Percentiles rank a stretch among this genome's conserved stretches.
Conservation (phyloP, 2,888 invertebrate species). For the Neria commutata region DNA sequence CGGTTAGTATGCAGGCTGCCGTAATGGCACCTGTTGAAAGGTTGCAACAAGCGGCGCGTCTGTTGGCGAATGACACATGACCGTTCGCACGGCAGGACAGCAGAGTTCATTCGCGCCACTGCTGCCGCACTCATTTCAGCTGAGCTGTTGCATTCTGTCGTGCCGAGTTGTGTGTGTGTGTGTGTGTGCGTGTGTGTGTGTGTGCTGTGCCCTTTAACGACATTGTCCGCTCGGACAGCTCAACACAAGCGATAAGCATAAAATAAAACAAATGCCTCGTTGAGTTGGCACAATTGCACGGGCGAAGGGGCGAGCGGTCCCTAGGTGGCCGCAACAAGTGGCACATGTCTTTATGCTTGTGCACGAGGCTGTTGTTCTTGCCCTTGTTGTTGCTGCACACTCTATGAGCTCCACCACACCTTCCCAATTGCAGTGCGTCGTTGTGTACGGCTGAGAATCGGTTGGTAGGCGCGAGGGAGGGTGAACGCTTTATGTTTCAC, state of each 20-base stretch:
- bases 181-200: neutral
- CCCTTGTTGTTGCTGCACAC: too few species aligned
- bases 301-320: neutral
- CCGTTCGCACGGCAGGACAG: neutral
- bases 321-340: neutral
- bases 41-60: neutral
- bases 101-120: neutral
- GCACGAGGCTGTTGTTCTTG: too few species aligned
- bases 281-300: neutral
- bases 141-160: too few species aligned
- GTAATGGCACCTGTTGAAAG: neutral
- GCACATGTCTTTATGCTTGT: neutral
- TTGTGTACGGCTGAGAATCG: too few species aligned
- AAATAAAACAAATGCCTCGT: slow-evolving; percentile 9
- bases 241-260: slow-evolving; percentile 12
- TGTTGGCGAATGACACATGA: neutral
- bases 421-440: too few species aligned
- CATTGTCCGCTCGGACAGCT: slow-evolving; percentile 9
- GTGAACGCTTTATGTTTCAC: too few species aligned
- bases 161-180: too few species aligned
- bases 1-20: too few species aligned
- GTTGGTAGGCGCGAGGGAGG: too few species aligned
- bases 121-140: too few species aligned
- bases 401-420: too few species aligned
- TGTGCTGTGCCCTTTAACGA: neutral